Evolutionary conservation across 2,888 invertebrate species (phyloP).

Genomic region (Dorcus parallelipipedus): DNA sequence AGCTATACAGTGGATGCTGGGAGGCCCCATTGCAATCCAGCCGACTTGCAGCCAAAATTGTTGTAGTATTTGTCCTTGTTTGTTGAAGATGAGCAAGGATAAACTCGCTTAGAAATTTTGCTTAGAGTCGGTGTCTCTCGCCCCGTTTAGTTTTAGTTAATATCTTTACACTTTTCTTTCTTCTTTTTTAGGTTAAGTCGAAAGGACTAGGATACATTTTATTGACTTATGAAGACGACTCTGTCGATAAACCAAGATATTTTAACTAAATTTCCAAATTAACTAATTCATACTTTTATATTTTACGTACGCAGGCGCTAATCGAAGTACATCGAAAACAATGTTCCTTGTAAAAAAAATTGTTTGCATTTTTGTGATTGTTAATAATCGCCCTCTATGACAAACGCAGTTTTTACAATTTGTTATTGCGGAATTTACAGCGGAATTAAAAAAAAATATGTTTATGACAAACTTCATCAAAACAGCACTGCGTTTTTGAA

Average conservation of each 20-base stretch:
- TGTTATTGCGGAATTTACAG: no score
- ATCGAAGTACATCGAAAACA: background rate
- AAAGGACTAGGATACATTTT: conserved; percentile 44
- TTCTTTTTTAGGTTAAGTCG: conserved; percentile 39
- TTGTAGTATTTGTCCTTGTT: no score
- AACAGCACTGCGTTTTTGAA: background rate
- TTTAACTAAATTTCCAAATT: conserved; percentile 32
- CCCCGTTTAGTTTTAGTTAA: conserved; percentile 16
- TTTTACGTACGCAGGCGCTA: conserved; percentile 6
- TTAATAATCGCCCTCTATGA: background rate
- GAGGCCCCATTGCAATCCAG: no score
- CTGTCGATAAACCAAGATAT: conserved; percentile 43
- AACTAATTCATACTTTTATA: conserved; percentile 5
- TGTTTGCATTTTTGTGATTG: background rate
- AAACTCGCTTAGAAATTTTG: background rate
- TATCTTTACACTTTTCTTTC: conserved; percentile 29
- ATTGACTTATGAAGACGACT: conserved; percentile 40
- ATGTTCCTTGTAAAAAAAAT: background rate
- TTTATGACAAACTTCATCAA: background rate
- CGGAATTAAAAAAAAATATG: background rate
- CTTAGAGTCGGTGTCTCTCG: conserved; percentile 9
- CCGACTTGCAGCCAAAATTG: no score
- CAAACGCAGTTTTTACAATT: background rate
- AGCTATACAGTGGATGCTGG: no score
- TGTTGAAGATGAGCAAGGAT: no score